These are phyloP conservation scores for Danionella dracula DNA, from an alignment of 2,797 vertebrate genomes.

Conservation along the genomic window DNA sequence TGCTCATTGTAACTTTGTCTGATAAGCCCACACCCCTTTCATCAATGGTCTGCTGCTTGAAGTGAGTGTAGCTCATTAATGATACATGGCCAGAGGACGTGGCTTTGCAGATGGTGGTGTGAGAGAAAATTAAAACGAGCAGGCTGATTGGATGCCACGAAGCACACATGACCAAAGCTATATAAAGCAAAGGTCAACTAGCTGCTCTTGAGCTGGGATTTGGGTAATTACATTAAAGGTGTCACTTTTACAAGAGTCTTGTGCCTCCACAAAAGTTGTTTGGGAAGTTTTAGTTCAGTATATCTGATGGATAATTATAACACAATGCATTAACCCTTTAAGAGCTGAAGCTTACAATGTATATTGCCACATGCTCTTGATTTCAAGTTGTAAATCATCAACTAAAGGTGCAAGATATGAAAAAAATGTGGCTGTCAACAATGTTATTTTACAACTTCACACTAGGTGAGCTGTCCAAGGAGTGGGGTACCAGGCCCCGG, in stretches of 20 bases:
- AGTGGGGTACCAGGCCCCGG: no score
- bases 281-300: background rate
- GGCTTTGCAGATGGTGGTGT: conserved; percentile 20
- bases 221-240: background rate
- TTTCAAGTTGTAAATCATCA: no score
- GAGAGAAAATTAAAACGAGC: conserved; percentile 10
- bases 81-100: conserved; percentile 11
- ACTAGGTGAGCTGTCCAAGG: no score
- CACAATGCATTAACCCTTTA: background rate
- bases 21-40: conserved; percentile 27
- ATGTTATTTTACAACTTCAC: no score
- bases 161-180: conserved; percentile 6
- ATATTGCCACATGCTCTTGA: no score
- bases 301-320: background rate
- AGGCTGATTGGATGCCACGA: background rate
- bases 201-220: background rate
- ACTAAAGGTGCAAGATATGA: no score
- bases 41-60: conserved; percentile 10
- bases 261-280: background rate
- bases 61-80: conserved; percentile 31
- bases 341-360: background rate
- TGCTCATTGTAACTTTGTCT: conserved; percentile 25
- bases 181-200: background rate
- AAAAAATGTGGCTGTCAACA: no score
- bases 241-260: background rate